These are phyloP conservation scores for roundworm (Caenorhabditis elegans) DNA, from an alignment of 1,140 invertebrate genomes.

Conservation along the genomic window WBcel235 BX284602.5:14605001-14605500, in stretches of 20 bases:
- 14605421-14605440: too few relatives aligned
- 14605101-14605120: background rate
- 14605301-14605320: constrained; percentile 14
- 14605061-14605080: background rate
- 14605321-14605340: constrained; percentile 23
- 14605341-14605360: constrained; percentile 37
- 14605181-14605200: background rate
- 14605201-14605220: background rate
- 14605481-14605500: too few relatives aligned
- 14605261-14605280: background rate
- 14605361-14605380: background rate
- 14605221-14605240: background rate
- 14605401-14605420: too few relatives aligned
- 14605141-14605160: background rate
- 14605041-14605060: background rate
- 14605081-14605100: background rate
- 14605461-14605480: too few relatives aligned
- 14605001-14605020: constrained; percentile 20
- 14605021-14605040: constrained; percentile 26
- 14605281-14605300: background rate
- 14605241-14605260: background rate
- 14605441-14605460: too few relatives aligned
- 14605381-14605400: too few relatives aligned
- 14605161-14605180: background rate
- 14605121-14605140: too few relatives aligned